These are phyloP conservation scores for Hyppa rectilinea DNA, from an alignment of 2,888 invertebrate genomes.

Conservation along the genomic window DNA sequence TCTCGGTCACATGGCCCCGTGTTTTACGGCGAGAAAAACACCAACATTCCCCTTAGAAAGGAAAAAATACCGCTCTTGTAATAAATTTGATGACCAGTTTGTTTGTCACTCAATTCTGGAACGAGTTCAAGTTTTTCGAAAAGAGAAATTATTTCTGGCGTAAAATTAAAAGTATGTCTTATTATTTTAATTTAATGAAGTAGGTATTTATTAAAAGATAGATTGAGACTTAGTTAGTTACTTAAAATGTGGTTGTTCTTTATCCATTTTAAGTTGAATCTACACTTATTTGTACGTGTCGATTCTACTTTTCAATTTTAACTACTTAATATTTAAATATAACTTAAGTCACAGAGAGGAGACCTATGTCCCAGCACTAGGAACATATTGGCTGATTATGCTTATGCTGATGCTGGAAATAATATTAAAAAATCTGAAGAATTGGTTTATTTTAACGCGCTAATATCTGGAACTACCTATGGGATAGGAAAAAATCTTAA, in stretches of 20 bases:
- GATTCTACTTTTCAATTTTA: too few relatives aligned
- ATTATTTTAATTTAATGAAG: too few relatives aligned
- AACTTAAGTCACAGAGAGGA: too few relatives aligned
- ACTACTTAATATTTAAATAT: too few relatives aligned
- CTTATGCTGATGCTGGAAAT: too few relatives aligned
- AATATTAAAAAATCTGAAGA: too few relatives aligned
- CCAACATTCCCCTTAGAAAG: constrained; percentile 55
- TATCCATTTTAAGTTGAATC: neutral
- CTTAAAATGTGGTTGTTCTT: neutral
- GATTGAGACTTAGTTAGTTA: neutral
- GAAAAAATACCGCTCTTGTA: constrained; percentile 53
- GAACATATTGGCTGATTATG: too few relatives aligned
- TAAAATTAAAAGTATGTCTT: constrained; percentile 7
- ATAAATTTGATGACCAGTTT: constrained; percentile 54
- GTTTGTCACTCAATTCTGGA: constrained; percentile 48
- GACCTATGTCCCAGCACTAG: too few relatives aligned
- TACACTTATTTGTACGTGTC: too few relatives aligned
- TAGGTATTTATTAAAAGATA: neutral
- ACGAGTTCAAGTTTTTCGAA: constrained; percentile 21
- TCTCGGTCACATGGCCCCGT: constrained; percentile 46
- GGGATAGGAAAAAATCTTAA: too few relatives aligned
- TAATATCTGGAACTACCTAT: too few relatives aligned
- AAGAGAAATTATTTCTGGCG: constrained; percentile 2
- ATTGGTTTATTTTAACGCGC: too few relatives aligned
- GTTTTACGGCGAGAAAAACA: constrained; percentile 57